phyloP scores from a whole-genome alignment of 2,797 vertebrate genomes.

The Propithecus deckenii region DNA sequence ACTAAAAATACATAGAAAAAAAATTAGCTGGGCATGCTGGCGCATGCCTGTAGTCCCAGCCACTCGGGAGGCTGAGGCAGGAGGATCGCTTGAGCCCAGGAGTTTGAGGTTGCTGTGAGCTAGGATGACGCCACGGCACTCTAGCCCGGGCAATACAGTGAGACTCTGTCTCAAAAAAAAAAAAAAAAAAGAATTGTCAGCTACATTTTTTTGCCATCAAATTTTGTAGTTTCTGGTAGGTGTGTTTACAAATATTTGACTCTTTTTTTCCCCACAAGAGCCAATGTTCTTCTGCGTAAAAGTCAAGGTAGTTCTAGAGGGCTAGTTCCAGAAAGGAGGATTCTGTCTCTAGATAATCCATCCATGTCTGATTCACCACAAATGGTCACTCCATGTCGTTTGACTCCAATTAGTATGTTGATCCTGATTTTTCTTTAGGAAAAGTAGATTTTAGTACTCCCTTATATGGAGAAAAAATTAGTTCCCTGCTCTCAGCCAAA shows the following conservation, averaged over 20 bases:
- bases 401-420: background rate
- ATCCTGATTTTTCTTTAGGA: background rate
- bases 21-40: too few relatives aligned
- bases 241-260: constrained; percentile 36
- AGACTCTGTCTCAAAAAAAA: too few relatives aligned
- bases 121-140: too few relatives aligned
- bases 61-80: too few relatives aligned
- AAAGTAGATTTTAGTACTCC: background rate
- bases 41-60: too few relatives aligned
- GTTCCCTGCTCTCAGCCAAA: background rate
- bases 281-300: background rate
- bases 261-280: background rate
- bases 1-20: too few relatives aligned
- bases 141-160: too few relatives aligned
- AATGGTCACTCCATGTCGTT: background rate
- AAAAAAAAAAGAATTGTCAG: background rate
- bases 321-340: background rate
- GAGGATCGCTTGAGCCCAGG: too few relatives aligned
- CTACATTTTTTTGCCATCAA: background rate
- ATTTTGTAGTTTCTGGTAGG: background rate
- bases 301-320: background rate
- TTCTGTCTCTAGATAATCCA: background rate
- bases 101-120: too few relatives aligned
- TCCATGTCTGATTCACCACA: background rate
- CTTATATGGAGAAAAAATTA: background rate